phyloP scores from a whole-genome alignment of 1,140 invertebrate genomes.

The Gryon sp. region DNA sequence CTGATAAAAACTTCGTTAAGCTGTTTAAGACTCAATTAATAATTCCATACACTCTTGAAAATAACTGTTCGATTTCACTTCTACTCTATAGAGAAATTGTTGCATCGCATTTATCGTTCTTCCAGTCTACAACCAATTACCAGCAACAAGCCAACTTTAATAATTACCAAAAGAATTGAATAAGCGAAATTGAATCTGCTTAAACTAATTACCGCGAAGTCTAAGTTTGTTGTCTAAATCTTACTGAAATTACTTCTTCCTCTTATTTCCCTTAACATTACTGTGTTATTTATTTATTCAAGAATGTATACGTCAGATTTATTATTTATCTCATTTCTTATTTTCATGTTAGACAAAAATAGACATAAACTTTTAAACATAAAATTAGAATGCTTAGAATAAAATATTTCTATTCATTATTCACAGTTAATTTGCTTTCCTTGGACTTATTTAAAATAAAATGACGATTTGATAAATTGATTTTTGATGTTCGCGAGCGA shows the following conservation, averaged over 20 bases:
- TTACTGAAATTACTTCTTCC: constrained; percentile 21
- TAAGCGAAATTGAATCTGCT: constrained; percentile 56
- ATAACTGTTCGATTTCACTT: constrained; percentile 44
- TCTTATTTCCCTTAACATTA: constrained; percentile 4
- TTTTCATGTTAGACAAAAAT: too few species aligned
- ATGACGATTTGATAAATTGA: constrained; percentile 51
- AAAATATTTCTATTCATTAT: too few species aligned
- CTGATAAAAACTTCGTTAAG: constrained; percentile 23
- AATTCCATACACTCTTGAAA: constrained; percentile 25
- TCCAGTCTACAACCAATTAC: constrained; percentile 46
- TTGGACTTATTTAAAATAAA: too few species aligned
- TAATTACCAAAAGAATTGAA: constrained; percentile 54
- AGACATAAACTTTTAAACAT: too few species aligned
- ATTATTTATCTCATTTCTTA: too few species aligned
- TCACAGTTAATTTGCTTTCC: too few species aligned
- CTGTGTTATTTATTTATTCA: constrained; percentile 26
- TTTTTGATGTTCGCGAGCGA: constrained; percentile 31
- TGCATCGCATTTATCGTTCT: constrained; percentile 40
- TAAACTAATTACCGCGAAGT: constrained; percentile 53
- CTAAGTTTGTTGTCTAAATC: constrained; percentile 40
- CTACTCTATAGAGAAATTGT: constrained; percentile 18
- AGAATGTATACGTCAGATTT: too few species aligned
- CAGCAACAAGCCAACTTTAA: constrained; percentile 50
- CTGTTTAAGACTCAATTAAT: constrained; percentile 41
- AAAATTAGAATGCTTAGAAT: not conserved